Percentiles rank a stretch among this genome's conserved stretches.
Evolutionary conservation across 1,140 invertebrate genomes (phyloP).

Genomic region (Zaprionus ghesquierei): DNA sequence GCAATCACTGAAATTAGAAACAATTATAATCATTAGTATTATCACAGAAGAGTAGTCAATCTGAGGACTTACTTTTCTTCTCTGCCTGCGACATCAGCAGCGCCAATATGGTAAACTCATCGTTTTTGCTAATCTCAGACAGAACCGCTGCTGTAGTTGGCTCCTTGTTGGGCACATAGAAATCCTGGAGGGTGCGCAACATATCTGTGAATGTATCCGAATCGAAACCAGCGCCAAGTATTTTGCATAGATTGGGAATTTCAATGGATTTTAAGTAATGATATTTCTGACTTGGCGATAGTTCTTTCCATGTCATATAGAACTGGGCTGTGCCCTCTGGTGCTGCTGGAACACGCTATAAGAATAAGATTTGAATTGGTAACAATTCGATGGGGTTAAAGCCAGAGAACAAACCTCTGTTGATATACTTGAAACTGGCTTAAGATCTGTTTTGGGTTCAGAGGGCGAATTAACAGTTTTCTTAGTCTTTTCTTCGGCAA

Average conservation of each 20-base stretch:
- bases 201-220: slow-evolving; percentile 66
- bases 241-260: slow-evolving; percentile 54
- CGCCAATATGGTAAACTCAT: slow-evolving; percentile 64
- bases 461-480: not conserved
- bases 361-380: not conserved
- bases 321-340: slow-evolving; percentile 74
- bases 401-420: slow-evolving; percentile 6
- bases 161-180: slow-evolving; percentile 69
- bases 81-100: slow-evolving; percentile 74
- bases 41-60: not conserved
- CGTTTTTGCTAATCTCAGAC: slow-evolving; percentile 65
- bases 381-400: not conserved
- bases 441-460: not conserved
- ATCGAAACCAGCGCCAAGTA: slow-evolving; percentile 76
- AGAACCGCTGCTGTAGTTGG: slow-evolving; percentile 56
- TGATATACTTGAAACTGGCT: not conserved
- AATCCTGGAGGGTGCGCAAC: slow-evolving; percentile 61
- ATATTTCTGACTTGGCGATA: slow-evolving; percentile 68
- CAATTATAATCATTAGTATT: not conserved
- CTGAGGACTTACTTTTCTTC: slow-evolving; percentile 48
- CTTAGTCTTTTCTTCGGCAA: not conserved
- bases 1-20: slow-evolving; percentile 39
- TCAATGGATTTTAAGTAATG: slow-evolving; percentile 71
- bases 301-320: slow-evolving; percentile 76
- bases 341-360: slow-evolving; percentile 53